These are phyloP conservation scores for Eupithecia subfuscata DNA, from an alignment of 2,888 invertebrate species.

Conservation along the genomic window DNA sequence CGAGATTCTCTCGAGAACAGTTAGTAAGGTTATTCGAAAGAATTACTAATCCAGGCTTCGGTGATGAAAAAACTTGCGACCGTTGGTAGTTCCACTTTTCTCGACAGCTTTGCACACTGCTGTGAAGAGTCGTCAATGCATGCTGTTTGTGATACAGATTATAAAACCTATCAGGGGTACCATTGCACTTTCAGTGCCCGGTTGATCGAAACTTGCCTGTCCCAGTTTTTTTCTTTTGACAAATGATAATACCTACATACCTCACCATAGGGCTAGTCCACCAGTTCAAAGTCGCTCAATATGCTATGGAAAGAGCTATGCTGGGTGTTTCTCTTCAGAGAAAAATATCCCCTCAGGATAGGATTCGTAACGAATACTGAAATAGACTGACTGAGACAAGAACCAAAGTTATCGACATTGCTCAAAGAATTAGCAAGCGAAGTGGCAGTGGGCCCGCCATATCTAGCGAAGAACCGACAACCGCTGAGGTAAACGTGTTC, in stretches of 20 bases:
- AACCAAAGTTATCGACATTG: too few relatives aligned
- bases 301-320: too few relatives aligned
- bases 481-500: too few relatives aligned
- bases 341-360: too few relatives aligned
- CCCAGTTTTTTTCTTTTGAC: neutral
- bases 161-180: neutral
- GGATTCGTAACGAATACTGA: too few relatives aligned
- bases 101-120: constrained; percentile 38
- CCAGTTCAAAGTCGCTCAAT: too few relatives aligned
- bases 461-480: too few relatives aligned
- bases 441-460: too few relatives aligned
- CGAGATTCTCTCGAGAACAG: constrained; percentile 32
- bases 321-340: too few relatives aligned
- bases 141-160: neutral
- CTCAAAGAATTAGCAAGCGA: too few relatives aligned
- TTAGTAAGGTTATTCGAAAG: constrained; percentile 40
- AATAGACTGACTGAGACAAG: too few relatives aligned
- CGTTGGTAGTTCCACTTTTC: constrained; percentile 48
- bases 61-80: constrained; percentile 59
- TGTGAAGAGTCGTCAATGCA: constrained; percentile 23
- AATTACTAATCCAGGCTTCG: constrained; percentile 49
- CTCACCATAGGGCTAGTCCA: too few relatives aligned
- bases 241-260: neutral
- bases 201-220: neutral
- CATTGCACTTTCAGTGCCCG: neutral